phyloP scores from a whole-genome alignment of 2,113 vertebrate genomes.

The Circaetus gallicus region DNA sequence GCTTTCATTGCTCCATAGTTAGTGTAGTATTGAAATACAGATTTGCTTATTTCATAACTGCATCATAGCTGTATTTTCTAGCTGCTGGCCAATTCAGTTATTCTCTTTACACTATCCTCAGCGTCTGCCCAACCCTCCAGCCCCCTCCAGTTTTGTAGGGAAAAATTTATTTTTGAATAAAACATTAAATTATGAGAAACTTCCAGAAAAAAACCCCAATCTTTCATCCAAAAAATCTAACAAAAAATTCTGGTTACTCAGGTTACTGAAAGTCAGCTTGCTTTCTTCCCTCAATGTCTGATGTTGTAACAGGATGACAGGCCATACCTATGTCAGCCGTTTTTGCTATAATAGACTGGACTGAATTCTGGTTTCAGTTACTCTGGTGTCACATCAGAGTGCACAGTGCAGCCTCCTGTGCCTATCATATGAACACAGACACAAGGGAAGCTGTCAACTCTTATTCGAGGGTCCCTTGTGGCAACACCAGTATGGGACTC shows the following conservation, averaged over 20 bases:
- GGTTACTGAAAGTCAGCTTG: background rate
- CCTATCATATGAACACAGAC: background rate
- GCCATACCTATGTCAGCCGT: background rate
- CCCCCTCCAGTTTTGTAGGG: background rate
- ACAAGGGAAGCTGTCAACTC: background rate
- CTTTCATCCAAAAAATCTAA: background rate
- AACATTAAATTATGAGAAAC: background rate
- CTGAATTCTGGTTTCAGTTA: background rate
- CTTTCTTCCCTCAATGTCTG: background rate
- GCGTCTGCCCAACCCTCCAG: fast-evolving
- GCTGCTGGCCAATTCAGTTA: background rate
- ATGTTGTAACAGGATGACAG: background rate
- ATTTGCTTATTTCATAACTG: background rate
- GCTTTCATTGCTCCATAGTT: background rate
- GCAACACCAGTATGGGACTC: background rate
- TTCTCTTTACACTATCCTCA: background rate
- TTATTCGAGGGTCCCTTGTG: background rate
- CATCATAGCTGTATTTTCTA: background rate
- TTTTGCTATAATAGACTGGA: background rate
- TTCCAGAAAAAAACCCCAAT: background rate
- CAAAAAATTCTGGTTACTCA: background rate
- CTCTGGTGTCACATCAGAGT: background rate
- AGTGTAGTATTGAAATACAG: background rate
- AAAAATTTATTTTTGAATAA: background rate
- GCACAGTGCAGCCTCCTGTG: background rate